Percentiles rank a stretch among this genome's conserved stretches.
phyloP scores from a whole-genome alignment of 2,113 vertebrate genomes.

The Otus sunia region DNA sequence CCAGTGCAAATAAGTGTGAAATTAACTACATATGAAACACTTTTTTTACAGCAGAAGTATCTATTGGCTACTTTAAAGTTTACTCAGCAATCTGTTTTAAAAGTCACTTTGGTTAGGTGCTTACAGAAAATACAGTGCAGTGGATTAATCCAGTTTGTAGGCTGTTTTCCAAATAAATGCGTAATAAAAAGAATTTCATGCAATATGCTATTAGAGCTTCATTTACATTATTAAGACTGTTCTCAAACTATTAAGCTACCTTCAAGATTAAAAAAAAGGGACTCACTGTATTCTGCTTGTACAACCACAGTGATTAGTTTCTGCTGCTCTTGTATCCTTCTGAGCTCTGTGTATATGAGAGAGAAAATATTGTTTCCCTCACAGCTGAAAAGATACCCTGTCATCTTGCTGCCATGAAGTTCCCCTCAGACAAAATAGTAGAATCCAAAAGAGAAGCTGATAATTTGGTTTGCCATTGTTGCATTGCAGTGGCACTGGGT shows the following conservation, averaged over 20 bases:
- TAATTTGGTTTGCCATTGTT: background rate
- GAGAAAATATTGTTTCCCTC: background rate
- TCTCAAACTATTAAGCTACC: slow-evolving; percentile 43
- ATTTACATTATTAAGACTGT: slow-evolving; percentile 54
- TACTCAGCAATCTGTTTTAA: slow-evolving; percentile 65
- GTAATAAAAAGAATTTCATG: slow-evolving; percentile 54
- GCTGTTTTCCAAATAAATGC: slow-evolving; percentile 27
- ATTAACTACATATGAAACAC: slow-evolving; percentile 71
- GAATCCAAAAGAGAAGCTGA: background rate
- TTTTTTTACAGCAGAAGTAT: slow-evolving; percentile 28
- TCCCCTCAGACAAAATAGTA: background rate
- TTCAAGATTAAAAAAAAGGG: slow-evolving; percentile 14
- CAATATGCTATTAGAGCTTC: slow-evolving; percentile 35
- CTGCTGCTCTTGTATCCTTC: slow-evolving; percentile 12
- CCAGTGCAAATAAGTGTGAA: slow-evolving; percentile 69
- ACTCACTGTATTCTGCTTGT: background rate
- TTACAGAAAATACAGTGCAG: slow-evolving; percentile 23
- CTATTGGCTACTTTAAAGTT: slow-evolving; percentile 60
- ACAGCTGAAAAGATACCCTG: background rate
- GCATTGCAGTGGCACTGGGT: background rate
- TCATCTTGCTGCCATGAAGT: background rate
- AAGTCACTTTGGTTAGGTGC: slow-evolving; percentile 59
- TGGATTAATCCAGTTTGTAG: slow-evolving; percentile 29
- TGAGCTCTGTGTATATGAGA: background rate
- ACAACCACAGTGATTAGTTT: background rate